Conservation (phyloP, 2,888 invertebrate species). For the Helicoverpa assulta region DNA sequence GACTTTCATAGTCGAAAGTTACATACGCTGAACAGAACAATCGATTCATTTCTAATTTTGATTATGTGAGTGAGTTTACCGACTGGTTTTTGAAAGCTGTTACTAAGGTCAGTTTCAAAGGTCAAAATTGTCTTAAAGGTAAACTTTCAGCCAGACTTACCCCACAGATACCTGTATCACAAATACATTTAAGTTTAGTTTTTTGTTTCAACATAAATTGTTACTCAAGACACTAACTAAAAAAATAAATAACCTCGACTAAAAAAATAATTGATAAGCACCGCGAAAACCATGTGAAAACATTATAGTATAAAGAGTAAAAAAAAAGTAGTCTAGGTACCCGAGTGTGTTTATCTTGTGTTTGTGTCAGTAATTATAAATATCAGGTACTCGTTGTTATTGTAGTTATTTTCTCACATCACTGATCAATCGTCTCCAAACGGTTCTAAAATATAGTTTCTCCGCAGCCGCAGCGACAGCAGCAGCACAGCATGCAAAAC, state of each 20-base stretch:
- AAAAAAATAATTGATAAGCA: no score
- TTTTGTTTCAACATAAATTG: no score
- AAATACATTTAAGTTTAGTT: no score
- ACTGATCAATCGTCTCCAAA: no score
- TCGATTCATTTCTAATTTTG: neutral
- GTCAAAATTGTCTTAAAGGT: neutral
- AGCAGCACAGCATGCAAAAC: no score
- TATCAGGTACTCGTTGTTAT: neutral
- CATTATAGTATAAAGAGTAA: no score
- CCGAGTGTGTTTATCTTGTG: neutral
- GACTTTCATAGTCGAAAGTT: constrained; percentile 6
- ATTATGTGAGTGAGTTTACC: neutral
- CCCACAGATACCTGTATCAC: no score
- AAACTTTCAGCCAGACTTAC: neutral
- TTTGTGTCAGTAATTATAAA: neutral
- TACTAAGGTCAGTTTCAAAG: neutral
- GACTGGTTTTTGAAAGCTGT: neutral
- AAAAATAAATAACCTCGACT: no score
- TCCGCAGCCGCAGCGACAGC: no score
- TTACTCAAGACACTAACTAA: no score
- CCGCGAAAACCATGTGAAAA: no score
- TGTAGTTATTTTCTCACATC: neutral
- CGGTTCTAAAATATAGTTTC: no score
- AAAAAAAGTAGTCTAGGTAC: neutral
- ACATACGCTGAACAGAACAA: neutral